A percentile compares a stretch with the other conserved stretches of the same genome.
Conservation (phyloP, 2,113 vertebrate genomes). For the Gulo gulo region DNA sequence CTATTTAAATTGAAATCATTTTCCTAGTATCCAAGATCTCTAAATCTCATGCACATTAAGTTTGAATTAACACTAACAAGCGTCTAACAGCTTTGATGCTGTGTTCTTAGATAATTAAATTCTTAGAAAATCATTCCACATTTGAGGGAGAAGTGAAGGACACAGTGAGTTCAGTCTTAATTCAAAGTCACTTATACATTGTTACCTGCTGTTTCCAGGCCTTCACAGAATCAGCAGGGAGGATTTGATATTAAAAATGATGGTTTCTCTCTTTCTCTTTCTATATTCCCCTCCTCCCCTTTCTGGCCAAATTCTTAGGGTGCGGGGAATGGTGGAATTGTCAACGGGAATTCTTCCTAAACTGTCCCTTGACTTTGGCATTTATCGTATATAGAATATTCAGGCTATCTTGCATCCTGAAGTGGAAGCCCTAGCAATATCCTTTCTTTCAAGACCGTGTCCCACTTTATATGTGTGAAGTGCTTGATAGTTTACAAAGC, state of each 20-base stretch:
- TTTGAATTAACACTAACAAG: conserved; percentile 79
- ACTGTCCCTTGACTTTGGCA: neutral
- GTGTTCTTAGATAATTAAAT: conserved; percentile 79
- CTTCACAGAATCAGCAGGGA: conserved; percentile 69
- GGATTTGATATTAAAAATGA: conserved; percentile 68
- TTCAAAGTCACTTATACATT: conserved; percentile 74
- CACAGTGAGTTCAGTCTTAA: conserved; percentile 69
- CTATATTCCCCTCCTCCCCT: neutral
- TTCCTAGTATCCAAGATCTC: conserved; percentile 72
- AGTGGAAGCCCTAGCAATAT: neutral
- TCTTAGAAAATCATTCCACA: conserved; percentile 75
- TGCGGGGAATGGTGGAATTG: neutral
- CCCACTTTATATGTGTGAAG: neutral
- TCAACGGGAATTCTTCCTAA: neutral
- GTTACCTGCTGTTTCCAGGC: conserved; percentile 75
- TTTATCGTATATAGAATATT: neutral
- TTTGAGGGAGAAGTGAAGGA: conserved; percentile 73
- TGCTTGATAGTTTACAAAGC: neutral
- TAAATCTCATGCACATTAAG: conserved; percentile 77
- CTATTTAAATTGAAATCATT: conserved; percentile 78
- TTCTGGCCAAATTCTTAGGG: neutral
- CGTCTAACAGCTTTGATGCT: conserved; percentile 75
- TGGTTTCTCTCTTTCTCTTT: neutral
- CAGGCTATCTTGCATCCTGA: neutral
- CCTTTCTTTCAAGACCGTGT: neutral